Percentiles rank a stretch among this genome's conserved stretches.
phyloP scores from a whole-genome alignment of 2,797 vertebrate species.

The Silurus lanzhouensis region DNA sequence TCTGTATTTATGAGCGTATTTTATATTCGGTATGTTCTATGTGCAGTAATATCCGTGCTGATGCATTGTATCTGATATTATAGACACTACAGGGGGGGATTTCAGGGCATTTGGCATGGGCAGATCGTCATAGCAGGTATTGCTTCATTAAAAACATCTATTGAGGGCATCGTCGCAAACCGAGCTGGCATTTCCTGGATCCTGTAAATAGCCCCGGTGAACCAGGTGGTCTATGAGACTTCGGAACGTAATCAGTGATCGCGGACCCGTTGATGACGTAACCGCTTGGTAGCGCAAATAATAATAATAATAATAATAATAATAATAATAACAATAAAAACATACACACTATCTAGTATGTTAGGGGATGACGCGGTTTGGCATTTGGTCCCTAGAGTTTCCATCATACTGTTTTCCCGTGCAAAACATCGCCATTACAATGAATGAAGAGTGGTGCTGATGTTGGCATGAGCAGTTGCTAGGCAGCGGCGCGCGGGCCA shows the following conservation, averaged over 20 bases:
- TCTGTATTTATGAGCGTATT: background rate
- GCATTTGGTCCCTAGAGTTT: background rate
- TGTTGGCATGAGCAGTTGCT: conserved; percentile 15
- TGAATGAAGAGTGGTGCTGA: background rate
- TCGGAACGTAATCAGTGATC: conserved; percentile 7
- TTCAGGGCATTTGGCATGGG: no score
- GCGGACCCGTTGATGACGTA: conserved; percentile 1
- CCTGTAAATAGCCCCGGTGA: background rate
- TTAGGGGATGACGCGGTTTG: background rate
- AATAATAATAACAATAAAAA: background rate
- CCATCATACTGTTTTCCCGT: background rate
- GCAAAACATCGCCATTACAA: background rate
- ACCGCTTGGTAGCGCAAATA: background rate
- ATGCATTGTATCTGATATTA: background rate
- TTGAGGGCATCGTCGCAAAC: background rate
- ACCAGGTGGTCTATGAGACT: no score
- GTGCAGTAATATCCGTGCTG: background rate
- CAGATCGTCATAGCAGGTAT: background rate
- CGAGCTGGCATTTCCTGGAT: no score
- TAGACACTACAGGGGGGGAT: background rate
- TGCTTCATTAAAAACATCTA: background rate
- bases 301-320: background rate
- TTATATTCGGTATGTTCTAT: background rate
- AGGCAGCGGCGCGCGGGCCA: background rate
- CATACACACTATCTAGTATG: no score